Evolutionary conservation across 2,113 vertebrate species (phyloP).

Genomic region (Papio anubis): DNA sequence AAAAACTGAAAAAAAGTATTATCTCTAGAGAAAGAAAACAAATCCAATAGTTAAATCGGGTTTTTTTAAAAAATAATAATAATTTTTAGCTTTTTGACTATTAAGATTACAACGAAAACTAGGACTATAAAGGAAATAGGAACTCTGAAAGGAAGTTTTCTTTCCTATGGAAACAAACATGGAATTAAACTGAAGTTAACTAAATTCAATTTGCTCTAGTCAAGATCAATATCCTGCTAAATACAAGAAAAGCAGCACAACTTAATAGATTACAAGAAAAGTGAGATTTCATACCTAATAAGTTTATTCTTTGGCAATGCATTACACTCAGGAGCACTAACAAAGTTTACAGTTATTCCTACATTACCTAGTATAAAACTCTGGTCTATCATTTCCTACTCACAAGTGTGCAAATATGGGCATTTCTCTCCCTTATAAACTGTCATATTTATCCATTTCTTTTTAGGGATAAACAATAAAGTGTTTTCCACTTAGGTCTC

Average conservation of each 20-base stretch:
- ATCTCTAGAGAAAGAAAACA: background rate
- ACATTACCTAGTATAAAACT: background rate
- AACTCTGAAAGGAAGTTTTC: background rate
- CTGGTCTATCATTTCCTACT: background rate
- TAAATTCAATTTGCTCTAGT: slow-evolving; percentile 26
- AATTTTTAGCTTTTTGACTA: slow-evolving; percentile 15
- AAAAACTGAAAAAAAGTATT: background rate
- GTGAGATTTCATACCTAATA: background rate
- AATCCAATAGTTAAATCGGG: background rate
- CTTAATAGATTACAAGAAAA: background rate
- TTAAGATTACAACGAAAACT: slow-evolving; percentile 7
- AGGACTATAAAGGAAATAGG: background rate
- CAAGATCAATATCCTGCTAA: background rate
- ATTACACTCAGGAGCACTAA: background rate
- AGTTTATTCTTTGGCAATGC: background rate
- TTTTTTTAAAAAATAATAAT: background rate
- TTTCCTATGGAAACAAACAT: background rate
- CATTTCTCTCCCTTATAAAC: background rate
- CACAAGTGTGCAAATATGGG: background rate
- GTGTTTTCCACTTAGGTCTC: background rate
- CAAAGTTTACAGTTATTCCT: background rate
- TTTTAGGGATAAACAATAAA: slow-evolving; percentile 24
- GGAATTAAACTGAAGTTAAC: background rate
- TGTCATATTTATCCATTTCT: background rate
- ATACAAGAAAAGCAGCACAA: background rate